Evolutionary conservation across 2,888 invertebrate genomes (phyloP).

Genomic region (Neocrepidodera transversa): DNA sequence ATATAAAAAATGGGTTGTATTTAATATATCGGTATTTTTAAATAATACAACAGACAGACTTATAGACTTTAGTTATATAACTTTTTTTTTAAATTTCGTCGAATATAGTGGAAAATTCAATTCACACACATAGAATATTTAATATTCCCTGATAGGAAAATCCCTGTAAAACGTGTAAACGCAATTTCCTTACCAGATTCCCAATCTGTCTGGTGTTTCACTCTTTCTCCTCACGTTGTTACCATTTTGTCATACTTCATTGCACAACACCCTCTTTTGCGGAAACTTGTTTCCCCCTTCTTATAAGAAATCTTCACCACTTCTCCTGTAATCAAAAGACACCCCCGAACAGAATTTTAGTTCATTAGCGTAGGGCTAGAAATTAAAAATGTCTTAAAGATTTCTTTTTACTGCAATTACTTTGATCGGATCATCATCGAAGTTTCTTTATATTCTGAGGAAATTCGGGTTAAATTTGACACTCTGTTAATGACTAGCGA

Average conservation of each 20-base stretch:
- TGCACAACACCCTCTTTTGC: conserved; percentile 30
- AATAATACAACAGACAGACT: too few relatives aligned
- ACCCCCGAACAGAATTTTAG: conserved; percentile 18
- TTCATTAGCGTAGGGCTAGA: conserved; percentile 14
- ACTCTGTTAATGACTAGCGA: too few relatives aligned
- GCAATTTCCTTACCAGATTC: conserved; percentile 22
- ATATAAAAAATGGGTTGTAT: too few relatives aligned
- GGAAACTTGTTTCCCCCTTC: conserved; percentile 29
- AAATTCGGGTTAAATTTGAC: neutral
- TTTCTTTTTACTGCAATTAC: conserved; percentile 6
- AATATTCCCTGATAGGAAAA: too few relatives aligned
- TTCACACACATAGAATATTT: too few relatives aligned
- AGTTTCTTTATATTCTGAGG: neutral
- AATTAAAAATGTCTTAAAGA: conserved; percentile 4
- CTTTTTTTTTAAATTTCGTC: too few relatives aligned
- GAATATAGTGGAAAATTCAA: too few relatives aligned
- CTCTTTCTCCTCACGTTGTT: conserved; percentile 23
- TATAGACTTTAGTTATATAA: too few relatives aligned
- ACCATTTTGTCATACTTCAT: conserved; percentile 30
- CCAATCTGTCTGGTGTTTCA: conserved; percentile 20
- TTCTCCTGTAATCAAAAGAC: conserved; percentile 31
- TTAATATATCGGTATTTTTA: too few relatives aligned
- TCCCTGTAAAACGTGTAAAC: conserved; percentile 4
- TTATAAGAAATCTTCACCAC: conserved; percentile 30
- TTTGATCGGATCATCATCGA: neutral